Percentiles rank a stretch among this genome's conserved stretches.
These are phyloP conservation scores for Lycia hirtaria DNA, from an alignment of 2,888 invertebrate genomes.

Conservation along the genomic window DNA sequence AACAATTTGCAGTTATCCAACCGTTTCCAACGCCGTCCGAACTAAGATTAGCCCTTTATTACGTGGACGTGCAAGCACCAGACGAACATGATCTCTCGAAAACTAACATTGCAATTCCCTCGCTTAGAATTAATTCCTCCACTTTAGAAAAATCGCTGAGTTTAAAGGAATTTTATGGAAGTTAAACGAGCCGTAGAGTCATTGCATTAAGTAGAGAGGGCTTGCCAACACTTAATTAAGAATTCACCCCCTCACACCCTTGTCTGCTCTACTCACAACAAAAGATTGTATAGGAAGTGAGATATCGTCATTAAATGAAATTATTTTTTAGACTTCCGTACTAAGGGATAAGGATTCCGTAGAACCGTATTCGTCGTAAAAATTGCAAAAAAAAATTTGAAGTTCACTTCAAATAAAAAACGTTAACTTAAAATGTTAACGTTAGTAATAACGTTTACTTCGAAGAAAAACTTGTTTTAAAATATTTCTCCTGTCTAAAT, in stretches of 20 bases:
- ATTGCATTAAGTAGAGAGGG: slow-evolving; percentile 82
- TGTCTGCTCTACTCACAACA: slow-evolving; percentile 71
- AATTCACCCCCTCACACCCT: slow-evolving; percentile 68
- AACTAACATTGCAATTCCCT: slow-evolving; percentile 28
- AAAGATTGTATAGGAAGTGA: slow-evolving; percentile 65
- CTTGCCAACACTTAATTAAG: slow-evolving; percentile 84
- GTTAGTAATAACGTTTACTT: too few species aligned
- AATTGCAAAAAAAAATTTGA: too few species aligned
- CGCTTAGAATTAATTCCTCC: slow-evolving; percentile 64
- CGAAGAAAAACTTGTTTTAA: too few species aligned
- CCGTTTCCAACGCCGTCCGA: slow-evolving; percentile 12
- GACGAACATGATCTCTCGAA: slow-evolving; percentile 8
- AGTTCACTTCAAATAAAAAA: too few species aligned
- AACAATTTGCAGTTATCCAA: slow-evolving; percentile 1
- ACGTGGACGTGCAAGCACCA: slow-evolving; percentile 19
- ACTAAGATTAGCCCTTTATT: slow-evolving; percentile 20
- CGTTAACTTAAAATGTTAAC: too few species aligned
- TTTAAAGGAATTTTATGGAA: slow-evolving; percentile 82
- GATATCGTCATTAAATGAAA: slow-evolving; percentile 75
- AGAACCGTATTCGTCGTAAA: too few species aligned
- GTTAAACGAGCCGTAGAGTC: slow-evolving; percentile 83
- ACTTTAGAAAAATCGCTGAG: slow-evolving; percentile 78
- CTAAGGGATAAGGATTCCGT: slow-evolving; percentile 44
- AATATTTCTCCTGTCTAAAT: too few species aligned
- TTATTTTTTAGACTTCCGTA: slow-evolving; percentile 67